Percentiles rank a stretch among this genome's conserved stretches.
Evolutionary conservation across 2,888 invertebrate species (phyloP).

Genomic region (Linnaemya tessellans): DNA sequence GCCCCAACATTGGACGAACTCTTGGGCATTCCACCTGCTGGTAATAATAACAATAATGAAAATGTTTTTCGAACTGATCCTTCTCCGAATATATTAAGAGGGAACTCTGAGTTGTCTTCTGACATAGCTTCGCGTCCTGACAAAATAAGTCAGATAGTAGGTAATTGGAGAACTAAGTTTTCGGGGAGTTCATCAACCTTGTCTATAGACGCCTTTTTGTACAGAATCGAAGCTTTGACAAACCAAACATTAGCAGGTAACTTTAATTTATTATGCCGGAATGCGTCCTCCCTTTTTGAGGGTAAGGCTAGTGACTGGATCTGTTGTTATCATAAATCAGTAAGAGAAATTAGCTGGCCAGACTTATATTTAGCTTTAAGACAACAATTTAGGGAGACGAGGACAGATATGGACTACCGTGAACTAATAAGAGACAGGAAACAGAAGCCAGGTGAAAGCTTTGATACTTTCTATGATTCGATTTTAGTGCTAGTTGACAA

Average conservation of each 20-base stretch:
- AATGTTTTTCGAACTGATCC: not conserved
- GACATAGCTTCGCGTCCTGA: not conserved
- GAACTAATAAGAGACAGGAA: conserved; percentile 17
- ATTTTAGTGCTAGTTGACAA: conserved; percentile 15
- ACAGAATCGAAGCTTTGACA: conserved; percentile 1
- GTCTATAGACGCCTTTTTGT: conserved; percentile 5
- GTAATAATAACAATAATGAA: not conserved
- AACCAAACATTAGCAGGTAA: conserved; percentile 1
- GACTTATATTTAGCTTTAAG: not conserved
- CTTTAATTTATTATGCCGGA: not conserved
- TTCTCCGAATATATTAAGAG: not conserved
- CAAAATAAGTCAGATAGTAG: conserved; percentile 18
- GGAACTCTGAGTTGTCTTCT: not conserved
- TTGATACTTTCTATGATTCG: not conserved
- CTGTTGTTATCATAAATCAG: conserved; percentile 23
- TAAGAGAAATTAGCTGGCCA: conserved; percentile 8
- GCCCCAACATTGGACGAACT: not conserved
- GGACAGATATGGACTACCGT: conserved; percentile 6
- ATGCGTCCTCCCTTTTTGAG: not conserved
- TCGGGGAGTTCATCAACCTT: no score
- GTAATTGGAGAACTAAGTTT: no score
- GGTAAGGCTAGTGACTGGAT: conserved; percentile 32
- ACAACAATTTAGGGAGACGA: not conserved
- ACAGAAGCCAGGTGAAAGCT: not conserved
- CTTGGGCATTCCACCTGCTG: not conserved